phyloP scores from a whole-genome alignment of 2,888 invertebrate species.

The Chymomyza caudatula region DNA sequence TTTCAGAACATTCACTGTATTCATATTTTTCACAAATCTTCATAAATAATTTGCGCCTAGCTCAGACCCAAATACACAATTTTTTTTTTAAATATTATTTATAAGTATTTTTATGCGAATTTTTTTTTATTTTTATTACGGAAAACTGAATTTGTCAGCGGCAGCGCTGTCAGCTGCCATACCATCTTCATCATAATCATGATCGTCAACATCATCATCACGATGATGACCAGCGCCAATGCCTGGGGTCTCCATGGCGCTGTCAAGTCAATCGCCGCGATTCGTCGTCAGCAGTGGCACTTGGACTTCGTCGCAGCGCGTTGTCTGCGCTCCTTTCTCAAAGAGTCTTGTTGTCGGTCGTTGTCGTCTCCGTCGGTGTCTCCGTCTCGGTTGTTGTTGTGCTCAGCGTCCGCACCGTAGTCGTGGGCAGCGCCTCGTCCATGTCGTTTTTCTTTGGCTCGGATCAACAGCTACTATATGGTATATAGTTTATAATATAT shows the following conservation, averaged over 20 bases:
- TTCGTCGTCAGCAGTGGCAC: slow-evolving; percentile 42
- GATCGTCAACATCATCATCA: neutral
- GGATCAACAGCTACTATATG: neutral
- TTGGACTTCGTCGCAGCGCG: slow-evolving; percentile 50
- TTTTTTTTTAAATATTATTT: neutral
- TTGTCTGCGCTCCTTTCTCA: neutral
- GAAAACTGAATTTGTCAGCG: neutral
- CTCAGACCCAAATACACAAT: neutral
- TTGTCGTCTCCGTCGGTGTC: neutral
- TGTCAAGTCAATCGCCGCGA: slow-evolving; percentile 57
- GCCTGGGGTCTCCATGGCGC: slow-evolving; percentile 60
- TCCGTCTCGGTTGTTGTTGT: neutral
- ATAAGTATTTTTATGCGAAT: neutral
- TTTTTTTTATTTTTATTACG: neutral
- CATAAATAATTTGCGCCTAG: neutral
- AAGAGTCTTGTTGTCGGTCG: neutral
- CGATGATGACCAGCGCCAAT: slow-evolving; percentile 11
- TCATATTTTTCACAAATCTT: too few relatives aligned
- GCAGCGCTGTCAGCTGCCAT: neutral
- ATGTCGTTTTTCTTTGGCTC: neutral
- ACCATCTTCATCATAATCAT: neutral
- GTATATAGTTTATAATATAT: neutral
- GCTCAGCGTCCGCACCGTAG: neutral
- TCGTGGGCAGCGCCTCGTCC: neutral
- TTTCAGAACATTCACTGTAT: neutral